These are phyloP conservation scores for Harmothoe impar DNA, from an alignment of 2,888 invertebrate genomes.

Conservation along the genomic window DNA sequence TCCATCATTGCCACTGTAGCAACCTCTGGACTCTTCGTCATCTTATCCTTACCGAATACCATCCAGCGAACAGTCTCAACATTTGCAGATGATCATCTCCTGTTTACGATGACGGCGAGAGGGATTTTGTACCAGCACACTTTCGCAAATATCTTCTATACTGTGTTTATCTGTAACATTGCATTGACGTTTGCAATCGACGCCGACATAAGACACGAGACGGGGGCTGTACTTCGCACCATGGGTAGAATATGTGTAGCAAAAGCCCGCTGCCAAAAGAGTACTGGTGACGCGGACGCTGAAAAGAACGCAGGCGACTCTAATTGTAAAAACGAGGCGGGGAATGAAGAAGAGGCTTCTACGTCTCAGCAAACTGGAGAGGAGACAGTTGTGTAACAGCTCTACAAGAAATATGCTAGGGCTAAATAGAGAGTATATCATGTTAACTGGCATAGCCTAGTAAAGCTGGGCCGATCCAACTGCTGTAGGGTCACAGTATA, in stretches of 20 bases:
- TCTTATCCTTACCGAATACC: constrained; percentile 8
- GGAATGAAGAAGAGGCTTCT: background rate
- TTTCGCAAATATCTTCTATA: constrained; percentile 22
- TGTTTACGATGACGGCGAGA: constrained; percentile 38
- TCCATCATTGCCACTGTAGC: constrained; percentile 38
- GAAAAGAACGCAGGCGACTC: background rate
- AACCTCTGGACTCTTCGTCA: background rate
- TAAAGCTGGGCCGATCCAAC: too few relatives aligned
- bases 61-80: constrained; percentile 38
- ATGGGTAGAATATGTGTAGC: background rate
- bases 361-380: background rate
- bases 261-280: background rate
- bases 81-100: constrained; percentile 47
- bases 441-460: too few relatives aligned
- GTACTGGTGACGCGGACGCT: background rate
- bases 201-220: background rate
- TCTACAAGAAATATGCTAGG: too few relatives aligned
- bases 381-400: background rate
- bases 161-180: background rate
- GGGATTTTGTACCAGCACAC: constrained; percentile 20
- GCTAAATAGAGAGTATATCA: too few relatives aligned
- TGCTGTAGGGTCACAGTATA: too few relatives aligned
- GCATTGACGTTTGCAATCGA: background rate
- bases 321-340: background rate
- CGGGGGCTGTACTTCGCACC: background rate